Conservation (phyloP, 2,797 vertebrate genomes). For the Capromys pilorides region DNA sequence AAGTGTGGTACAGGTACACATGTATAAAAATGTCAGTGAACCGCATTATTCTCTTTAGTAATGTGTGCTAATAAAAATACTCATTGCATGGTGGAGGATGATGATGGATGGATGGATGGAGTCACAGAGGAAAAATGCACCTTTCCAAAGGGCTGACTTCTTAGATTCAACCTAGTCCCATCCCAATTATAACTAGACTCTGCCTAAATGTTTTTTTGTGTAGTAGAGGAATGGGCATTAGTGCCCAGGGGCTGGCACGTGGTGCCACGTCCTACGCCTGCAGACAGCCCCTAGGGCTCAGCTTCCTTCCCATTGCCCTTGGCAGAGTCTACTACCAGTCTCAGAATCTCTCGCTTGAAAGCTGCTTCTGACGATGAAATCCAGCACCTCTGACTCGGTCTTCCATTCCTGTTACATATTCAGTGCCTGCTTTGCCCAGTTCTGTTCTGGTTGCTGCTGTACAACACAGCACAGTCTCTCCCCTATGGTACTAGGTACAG, state of each 20-base stretch:
- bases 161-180: neutral
- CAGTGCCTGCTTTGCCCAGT: neutral
- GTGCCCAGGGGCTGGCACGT: too few species aligned
- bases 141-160: neutral
- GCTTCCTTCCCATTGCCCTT: neutral
- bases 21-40: neutral
- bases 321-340: neutral
- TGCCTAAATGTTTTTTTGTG: neutral
- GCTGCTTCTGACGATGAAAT: too few species aligned
- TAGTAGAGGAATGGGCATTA: neutral
- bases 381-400: neutral
- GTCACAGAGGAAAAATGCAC: neutral
- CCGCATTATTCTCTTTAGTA: neutral
- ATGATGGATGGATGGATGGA: neutral
- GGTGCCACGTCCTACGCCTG: fast-evolving
- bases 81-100: neutral
- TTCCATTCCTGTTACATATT: neutral
- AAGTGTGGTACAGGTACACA: neutral
- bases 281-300: neutral
- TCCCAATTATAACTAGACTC: neutral
- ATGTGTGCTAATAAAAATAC: neutral
- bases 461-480: neutral
- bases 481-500: neutral
- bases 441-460: neutral
- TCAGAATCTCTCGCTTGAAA: neutral